Evolutionary conservation across 64 coral and sea anemone genomes (phyloP), one percentile per base, ranked within the genome.

Genomic region (Montipora cactus): DNA sequence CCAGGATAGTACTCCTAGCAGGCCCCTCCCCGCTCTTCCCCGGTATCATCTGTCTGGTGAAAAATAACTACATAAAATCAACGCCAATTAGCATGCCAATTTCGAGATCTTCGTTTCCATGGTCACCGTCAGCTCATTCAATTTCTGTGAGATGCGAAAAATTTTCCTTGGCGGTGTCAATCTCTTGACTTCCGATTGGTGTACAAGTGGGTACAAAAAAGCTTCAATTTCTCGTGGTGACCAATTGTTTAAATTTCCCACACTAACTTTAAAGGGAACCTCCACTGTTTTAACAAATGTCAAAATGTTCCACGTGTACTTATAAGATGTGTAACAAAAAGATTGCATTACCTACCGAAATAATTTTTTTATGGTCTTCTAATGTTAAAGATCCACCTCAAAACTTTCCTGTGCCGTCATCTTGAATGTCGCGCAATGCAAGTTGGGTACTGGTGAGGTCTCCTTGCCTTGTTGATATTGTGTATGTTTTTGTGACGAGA

Each of bases 141-240:
- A 92, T 64, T 8, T 64, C 59, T 64, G 5, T 6, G 6, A 57
- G 10, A 57, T 57, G 53, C 10, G 53, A 6, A 23, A 51, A 91
- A 19, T 74, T 21, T n/a, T n/a, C 44, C 19, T 91, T 81, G 8
- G 89, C 78, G 0, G 44, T 49, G 14, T 91, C 59, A 73, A 91
- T 91, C 66, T 91, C 67, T 91, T 91, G 89, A 19, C 49, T 81
- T 81, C 62, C 66, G 23, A 91, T 47, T 4, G 77, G 61, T 49
- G 53, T 2, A 81, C 79, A 81, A 72, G 81, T 91, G 0, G 78
- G 78, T 15, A 91, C 79, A 72, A 81, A 53, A 81, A 91, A 28
- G 18, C 61, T 69, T 81, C n/a, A 11, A 91, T 69, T 20, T 73
- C 19, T 50, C 45, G 18, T 12, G 44, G 8, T 82, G 64, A 81